phyloP scores from a whole-genome alignment of 2,888 invertebrate genomes.

The Dryomyza anilis region DNA sequence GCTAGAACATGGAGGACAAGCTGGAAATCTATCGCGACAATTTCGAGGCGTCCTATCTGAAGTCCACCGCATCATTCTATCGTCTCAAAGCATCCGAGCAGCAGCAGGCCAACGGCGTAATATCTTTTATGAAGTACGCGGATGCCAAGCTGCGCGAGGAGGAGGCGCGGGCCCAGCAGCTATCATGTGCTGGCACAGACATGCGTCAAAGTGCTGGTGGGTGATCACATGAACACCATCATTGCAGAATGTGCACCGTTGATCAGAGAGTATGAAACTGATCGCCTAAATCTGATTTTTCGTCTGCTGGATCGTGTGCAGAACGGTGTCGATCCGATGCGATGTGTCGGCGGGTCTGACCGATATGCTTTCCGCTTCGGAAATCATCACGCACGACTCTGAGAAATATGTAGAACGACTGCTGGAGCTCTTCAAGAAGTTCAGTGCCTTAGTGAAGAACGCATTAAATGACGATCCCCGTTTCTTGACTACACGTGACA shows the following conservation, averaged over 20 bases:
- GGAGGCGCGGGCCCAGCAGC: conserved; percentile 88
- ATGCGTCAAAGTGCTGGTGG: conserved; percentile 92
- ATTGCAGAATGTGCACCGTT: conserved; percentile 93
- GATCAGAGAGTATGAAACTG: conserved; percentile 94
- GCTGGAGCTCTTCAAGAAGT: conserved; percentile 88
- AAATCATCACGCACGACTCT: conserved; percentile 94
- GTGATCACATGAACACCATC: conserved; percentile 87
- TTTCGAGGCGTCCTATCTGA: conserved; percentile 95
- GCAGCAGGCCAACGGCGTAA: conserved; percentile 87
- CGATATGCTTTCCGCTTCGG: conserved; percentile 96
- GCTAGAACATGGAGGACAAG: conserved; percentile 90
- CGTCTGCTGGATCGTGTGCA: conserved; percentile 76
- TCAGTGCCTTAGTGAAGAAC: conserved; percentile 88
- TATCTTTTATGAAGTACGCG: conserved; percentile 96
- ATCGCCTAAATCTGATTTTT: conserved; percentile 79
- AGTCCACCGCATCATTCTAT: conserved; percentile 91
- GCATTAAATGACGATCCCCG: conserved; percentile 97
- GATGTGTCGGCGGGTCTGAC: conserved; percentile 90
- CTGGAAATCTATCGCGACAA: conserved; percentile 94
- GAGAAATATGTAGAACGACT: conserved; percentile 98
- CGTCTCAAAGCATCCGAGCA: conserved; percentile 89
- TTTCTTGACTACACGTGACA: conserved; percentile 96
- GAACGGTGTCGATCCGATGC: conserved; percentile 91
- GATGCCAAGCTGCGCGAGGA: conserved; percentile 94
- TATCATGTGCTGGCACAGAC: conserved; percentile 86